Conservation (phyloP, 92 coral and sea anemone genomes). For the Zoanthus sansibaricus region DNA sequence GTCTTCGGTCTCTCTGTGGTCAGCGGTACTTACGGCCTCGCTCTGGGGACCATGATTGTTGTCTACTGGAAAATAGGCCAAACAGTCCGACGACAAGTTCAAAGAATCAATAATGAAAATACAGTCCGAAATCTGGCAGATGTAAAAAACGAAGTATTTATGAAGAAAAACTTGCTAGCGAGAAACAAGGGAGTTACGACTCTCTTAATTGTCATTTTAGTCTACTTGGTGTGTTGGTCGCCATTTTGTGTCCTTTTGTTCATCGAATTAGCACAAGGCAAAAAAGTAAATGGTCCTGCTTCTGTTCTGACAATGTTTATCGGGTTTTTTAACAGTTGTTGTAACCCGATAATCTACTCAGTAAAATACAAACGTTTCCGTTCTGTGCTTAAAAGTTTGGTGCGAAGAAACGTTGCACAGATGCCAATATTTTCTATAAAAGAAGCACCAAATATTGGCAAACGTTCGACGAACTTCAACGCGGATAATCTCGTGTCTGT, state of each 20-base stretch:
- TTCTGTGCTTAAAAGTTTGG: constrained; percentile 46
- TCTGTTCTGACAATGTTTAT: constrained; percentile 76
- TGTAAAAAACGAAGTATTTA: not conserved
- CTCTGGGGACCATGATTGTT: constrained; percentile 72
- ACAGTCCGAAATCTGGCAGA: not conserved
- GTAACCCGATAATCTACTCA: constrained; percentile 86
- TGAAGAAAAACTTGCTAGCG: constrained; percentile 18
- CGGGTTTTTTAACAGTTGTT: constrained; percentile 82
- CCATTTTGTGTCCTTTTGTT: constrained; percentile 86
- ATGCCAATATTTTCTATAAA: no score
- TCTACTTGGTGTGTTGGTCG: constrained; percentile 84
- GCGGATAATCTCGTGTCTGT: no score
- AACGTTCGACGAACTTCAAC: no score
- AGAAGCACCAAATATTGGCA: no score
- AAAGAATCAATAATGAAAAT: constrained; percentile 8
- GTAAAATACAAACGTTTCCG: constrained; percentile 78
- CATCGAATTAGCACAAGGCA: constrained; percentile 72
- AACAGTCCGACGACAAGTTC: constrained; percentile 63
- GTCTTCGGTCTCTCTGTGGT: constrained; percentile 89
- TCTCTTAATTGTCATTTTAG: constrained; percentile 66
- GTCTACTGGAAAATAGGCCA: constrained; percentile 72
- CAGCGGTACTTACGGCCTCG: constrained; percentile 84
- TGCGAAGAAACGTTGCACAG: constrained; percentile 10
- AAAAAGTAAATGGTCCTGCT: constrained; percentile 62
- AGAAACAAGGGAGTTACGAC: constrained; percentile 75